Conservation (phyloP, 1,140 invertebrate genomes). For the Sipha flava region DNA sequence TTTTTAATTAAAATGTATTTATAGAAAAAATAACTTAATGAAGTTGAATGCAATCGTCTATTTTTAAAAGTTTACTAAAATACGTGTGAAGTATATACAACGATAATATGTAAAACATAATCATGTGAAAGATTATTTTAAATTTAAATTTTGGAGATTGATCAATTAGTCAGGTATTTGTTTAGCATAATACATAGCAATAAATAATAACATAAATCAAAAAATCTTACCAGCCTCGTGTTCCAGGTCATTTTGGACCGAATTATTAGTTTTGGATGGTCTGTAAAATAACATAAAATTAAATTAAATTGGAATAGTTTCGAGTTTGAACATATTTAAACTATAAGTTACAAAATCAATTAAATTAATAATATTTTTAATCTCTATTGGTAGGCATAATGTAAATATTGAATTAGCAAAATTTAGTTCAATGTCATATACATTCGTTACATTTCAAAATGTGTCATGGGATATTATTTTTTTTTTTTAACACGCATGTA, state of each 20-base stretch:
- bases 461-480: slow-evolving; percentile 15
- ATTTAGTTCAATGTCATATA: not conserved
- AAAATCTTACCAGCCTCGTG: not conserved
- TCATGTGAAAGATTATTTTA: not conserved
- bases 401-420: not conserved
- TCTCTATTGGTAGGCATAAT: not conserved
- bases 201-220: not conserved
- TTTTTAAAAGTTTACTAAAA: not conserved
- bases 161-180: not conserved
- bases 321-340: no score
- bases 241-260: not conserved
- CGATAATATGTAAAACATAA: not conserved
- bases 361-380: no score
- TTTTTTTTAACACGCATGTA: not conserved
- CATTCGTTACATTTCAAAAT: not conserved
- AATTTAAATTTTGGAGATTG: not conserved
- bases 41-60: not conserved
- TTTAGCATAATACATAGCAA: not conserved
- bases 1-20: not conserved
- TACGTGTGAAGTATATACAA: not conserved
- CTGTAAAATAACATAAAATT: not conserved
- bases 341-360: no score
- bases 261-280: not conserved
- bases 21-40: not conserved
- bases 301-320: not conserved